phyloP scores from a whole-genome alignment of 2,113 vertebrate genomes.

The Festucalex cinctus region DNA sequence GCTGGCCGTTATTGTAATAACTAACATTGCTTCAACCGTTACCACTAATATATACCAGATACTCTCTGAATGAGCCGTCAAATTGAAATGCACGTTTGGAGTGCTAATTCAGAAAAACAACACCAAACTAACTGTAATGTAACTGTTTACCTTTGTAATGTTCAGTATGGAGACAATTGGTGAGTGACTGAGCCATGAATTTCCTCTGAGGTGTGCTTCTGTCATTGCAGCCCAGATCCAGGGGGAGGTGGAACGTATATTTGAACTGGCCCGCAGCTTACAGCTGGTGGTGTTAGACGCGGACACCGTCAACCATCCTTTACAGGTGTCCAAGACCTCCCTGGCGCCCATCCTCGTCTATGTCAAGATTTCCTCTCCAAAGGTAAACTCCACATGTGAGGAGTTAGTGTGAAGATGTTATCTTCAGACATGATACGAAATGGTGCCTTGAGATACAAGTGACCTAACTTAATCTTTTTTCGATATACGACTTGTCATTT shows the following conservation, averaged over 20 bases:
- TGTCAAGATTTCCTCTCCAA: slow-evolving; percentile 96
- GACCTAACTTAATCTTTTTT: too few relatives aligned
- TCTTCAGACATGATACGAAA: neutral
- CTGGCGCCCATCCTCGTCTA: slow-evolving; percentile 94
- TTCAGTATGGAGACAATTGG: too few relatives aligned
- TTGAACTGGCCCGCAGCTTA: slow-evolving; percentile 92
- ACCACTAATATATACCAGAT: too few relatives aligned
- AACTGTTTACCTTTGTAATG: neutral
- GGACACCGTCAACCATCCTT: slow-evolving; percentile 94
- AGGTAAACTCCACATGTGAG: slow-evolving; percentile 68
- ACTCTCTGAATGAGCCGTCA: too few relatives aligned
- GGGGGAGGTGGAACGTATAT: slow-evolving; percentile 97
- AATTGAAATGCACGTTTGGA: too few relatives aligned
- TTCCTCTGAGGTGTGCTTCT: neutral
- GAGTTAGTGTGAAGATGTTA: neutral
- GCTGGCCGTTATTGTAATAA: too few relatives aligned
- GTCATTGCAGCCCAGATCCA: slow-evolving; percentile 89
- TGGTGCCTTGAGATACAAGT: too few relatives aligned
- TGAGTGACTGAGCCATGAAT: neutral
- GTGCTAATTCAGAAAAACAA: too few relatives aligned
- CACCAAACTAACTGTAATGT: too few relatives aligned
- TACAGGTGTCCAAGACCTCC: slow-evolving; percentile 95
- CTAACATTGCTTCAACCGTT: too few relatives aligned
- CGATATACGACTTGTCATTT: too few relatives aligned
- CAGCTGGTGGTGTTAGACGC: slow-evolving; percentile 93